Base-by-base conservation (phyloP, 2,888 invertebrate species). In the Antheraea yamamai region DNA sequence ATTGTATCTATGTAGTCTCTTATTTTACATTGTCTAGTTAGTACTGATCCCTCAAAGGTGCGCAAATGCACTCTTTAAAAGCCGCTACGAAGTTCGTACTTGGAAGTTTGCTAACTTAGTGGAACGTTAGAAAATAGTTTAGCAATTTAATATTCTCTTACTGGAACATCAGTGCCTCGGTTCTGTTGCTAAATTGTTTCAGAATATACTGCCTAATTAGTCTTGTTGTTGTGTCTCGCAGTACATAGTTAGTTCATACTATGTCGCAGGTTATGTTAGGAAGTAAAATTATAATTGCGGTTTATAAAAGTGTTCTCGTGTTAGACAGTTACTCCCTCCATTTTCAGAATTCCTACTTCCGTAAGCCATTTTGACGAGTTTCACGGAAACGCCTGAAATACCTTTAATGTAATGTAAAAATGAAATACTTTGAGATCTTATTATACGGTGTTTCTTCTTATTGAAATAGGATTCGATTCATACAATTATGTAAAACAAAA, bases 81-180 rank as follows among this genome's bases (percentile, higher is more conserved):
- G 61, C 61, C 8, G 23, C 4, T n/a, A 61, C 23, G 61, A 75
- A 52, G 10, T 74, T 74, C 70, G n/a, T 64, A 55, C 23, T 74
- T 30, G 68, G 30, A 39, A 39, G 39, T 12, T 70, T 39, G 39
- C 20, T 39, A n/a, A 70, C 10, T n/a, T 39, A 39, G 39, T 39
- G 39, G 39, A 70, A 39, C 70, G 20, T 39, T n/a, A 39, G 70
- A 70, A 68, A 70, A 70, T 70, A 70, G 39, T 39, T 70, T n/a
- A 39, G 10, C 23, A 39, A 70, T 39, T 70, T 70, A 70, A 70
- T 70, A 70, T 39, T 39, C 35, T 18, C 39, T 35, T 4, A 23
- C n/a, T 39, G 39, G 39, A 70, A 39, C 70, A 8, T 70, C 39
- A 39, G 39, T 39, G 8, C n/a, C 6, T 70, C 8, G 39, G 30